Conservation (phyloP, 2,113 vertebrate genomes). For the Pogona vitticeps region DNA sequence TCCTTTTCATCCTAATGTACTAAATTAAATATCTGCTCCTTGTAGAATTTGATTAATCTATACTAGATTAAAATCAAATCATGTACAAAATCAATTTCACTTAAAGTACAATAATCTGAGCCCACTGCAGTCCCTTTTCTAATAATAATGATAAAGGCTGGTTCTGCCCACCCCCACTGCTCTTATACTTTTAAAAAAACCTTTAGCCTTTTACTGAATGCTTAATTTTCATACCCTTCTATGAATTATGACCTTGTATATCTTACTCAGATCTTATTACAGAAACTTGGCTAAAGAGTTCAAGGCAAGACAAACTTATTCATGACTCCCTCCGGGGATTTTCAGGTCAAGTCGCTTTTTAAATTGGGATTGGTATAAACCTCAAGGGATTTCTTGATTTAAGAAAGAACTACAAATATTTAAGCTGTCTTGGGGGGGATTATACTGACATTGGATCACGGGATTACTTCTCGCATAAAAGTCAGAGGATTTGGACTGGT, state of each 20-base stretch:
- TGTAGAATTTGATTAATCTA: slow-evolving; percentile 83
- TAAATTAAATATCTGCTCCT: slow-evolving; percentile 86
- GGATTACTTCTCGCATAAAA: slow-evolving; percentile 74
- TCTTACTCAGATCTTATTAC: slow-evolving; percentile 64
- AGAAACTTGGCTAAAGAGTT: slow-evolving; percentile 60
- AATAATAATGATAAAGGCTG: slow-evolving; percentile 78
- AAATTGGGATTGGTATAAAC: slow-evolving; percentile 71
- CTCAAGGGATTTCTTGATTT: slow-evolving; percentile 74
- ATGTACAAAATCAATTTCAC: slow-evolving; percentile 84
- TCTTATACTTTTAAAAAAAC: slow-evolving; percentile 38
- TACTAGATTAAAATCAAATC: slow-evolving; percentile 87
- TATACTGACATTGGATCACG: slow-evolving; percentile 74
- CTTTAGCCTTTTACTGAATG: slow-evolving; percentile 58
- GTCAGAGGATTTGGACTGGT: slow-evolving; percentile 72
- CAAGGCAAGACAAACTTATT: slow-evolving; percentile 61
- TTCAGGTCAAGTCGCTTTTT: slow-evolving; percentile 64
- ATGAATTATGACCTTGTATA: slow-evolving; percentile 69
- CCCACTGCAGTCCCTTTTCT: slow-evolving; percentile 71
- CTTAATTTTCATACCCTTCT: slow-evolving; percentile 68
- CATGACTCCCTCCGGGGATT: slow-evolving; percentile 60
- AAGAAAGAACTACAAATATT: slow-evolving; percentile 75
- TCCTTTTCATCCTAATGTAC: slow-evolving; percentile 82
- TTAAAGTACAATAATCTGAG: slow-evolving; percentile 83
- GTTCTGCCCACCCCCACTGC: slow-evolving; percentile 34
- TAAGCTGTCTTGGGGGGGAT: slow-evolving; percentile 74